Evolutionary conservation across 2,797 vertebrate species (phyloP), one percentile per base, ranked within the genome.

Genomic region (Sardinella longiceps): DNA sequence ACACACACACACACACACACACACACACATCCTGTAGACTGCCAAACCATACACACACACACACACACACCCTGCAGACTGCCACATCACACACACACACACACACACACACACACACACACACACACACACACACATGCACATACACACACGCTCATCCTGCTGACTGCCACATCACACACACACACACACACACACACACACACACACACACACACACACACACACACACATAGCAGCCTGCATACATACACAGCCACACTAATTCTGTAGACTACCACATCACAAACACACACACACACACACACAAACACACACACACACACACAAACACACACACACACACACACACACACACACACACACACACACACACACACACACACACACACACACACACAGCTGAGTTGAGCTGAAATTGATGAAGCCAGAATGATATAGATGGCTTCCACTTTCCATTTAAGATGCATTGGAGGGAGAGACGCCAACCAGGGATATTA

Each of bases 341-440:
- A 53, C 11, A 20, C 56, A 20, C 56, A 20, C 56, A 58, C 56
- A 58, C 56, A 58, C 56, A 58, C 56, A 58, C 56, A 58, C 12
- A 58, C 56, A 20, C 56, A 58, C 56, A 23, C 56, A 58, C 56
- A 25, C 58, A 25, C 58, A 63, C 58, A 6, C n/a, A 25, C 20
- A 23, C 20, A 63, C n/a, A 63, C 58, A 25, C 58, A 63, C 60
- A 28, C n/a, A 7, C n/a, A 63, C 7, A 28, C 60, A 63, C 60
- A 0, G n/a, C 23, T 33, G 63, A 70, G 63, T 33, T 70, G 77
- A 43, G n/a, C 30, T 28, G 10, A 81, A 84, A 37, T 48, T 85
- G 58, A 85, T 84, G 77, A 83, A 86, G 63, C 60, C n/a, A 84
- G 25, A 83, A 80, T 86, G 85, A 85, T 85, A 84, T 85, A 63